These are phyloP conservation scores for Aythya fuligula DNA, from an alignment of 2,797 vertebrate genomes.

Conservation along the genomic window DNA sequence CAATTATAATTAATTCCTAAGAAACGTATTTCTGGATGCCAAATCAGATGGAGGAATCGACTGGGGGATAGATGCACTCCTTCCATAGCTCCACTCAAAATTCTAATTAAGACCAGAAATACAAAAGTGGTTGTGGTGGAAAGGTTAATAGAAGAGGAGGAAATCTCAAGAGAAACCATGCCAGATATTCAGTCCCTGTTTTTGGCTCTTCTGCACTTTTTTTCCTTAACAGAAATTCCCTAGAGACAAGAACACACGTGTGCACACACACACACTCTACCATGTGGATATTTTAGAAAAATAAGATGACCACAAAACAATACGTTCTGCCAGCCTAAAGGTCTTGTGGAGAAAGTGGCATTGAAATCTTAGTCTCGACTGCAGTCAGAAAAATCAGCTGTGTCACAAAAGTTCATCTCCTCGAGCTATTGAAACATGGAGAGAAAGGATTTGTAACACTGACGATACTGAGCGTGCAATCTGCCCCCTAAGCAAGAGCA, in stretches of 20 bases:
- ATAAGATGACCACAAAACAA: background rate
- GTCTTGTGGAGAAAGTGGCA: background rate
- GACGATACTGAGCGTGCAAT: background rate
- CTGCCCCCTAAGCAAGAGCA: background rate
- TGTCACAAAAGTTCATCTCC: background rate
- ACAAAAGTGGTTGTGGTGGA: slow-evolving; percentile 72
- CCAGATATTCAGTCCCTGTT: slow-evolving; percentile 48
- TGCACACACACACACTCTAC: background rate
- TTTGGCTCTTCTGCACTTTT: slow-evolving; percentile 21
- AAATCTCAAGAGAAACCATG: slow-evolving; percentile 65
- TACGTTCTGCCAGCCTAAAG: background rate
- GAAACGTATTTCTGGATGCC: slow-evolving; percentile 69
- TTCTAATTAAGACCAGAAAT: slow-evolving; percentile 80
- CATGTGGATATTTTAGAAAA: background rate
- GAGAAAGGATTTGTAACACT: background rate
- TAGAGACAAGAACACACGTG: background rate
- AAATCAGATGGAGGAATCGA: slow-evolving; percentile 76
- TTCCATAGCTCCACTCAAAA: slow-evolving; percentile 67
- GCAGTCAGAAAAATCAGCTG: background rate
- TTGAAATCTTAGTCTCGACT: background rate
- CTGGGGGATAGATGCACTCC: slow-evolving; percentile 59
- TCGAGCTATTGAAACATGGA: background rate
- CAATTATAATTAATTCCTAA: slow-evolving; percentile 80
- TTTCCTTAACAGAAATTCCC: slow-evolving; percentile 32
- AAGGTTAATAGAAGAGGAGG: slow-evolving; percentile 74